Base-by-base conservation (phyloP, 1,140 invertebrate species). In the Drosophila virilis region DNA sequence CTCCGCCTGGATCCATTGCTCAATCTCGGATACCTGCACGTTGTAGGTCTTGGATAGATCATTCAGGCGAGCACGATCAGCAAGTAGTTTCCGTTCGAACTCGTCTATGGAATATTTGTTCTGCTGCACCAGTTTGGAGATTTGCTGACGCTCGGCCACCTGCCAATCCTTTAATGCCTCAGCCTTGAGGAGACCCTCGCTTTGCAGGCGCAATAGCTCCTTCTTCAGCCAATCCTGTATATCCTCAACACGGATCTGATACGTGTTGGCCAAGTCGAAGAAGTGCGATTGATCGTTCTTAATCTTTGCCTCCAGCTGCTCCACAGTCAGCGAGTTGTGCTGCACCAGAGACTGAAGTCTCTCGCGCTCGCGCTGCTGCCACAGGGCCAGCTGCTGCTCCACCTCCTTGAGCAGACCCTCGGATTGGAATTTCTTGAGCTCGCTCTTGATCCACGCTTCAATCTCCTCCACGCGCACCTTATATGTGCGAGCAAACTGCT, bases 121-220 rank as follows among this genome's bases (percentile, higher is more conserved):
- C 7, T 90, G 78, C 42, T 91, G 73, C 12, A 92, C 77, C 8
- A 92, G 12, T 12, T 79, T 45, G 0, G 84, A 33, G 15, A 92
- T 90, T 37, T 90, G 67, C 6, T 77, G 55, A 1, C 89, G 78
- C 28, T 92, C 91, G 0, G 74, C 59, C 54, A 79, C 28, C 54
- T 92, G 91, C 91, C 91, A 92, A 35, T 92, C 89, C 58, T 92
- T 88, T 6, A 92, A 28, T 4, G 91, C 70, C 43, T 92, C 91
- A 0, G 74, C 81, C 62, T 91, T 92, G 35, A 92, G 61, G 3
- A 92, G 69, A 10, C 91, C 91, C 50, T 91, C 77, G n/a, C 62
- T 80, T 35, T 92, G 85, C 8, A 92, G 54, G 3, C 91, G 85
- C 46, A 80, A 6, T 22, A 92, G 51, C 45, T 92, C 91, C 58